Percentiles rank a stretch among this genome's conserved stretches.
These are phyloP conservation scores for Leptoclinus maculatus DNA, from an alignment of 2,797 vertebrate genomes.

Conservation along the genomic window DNA sequence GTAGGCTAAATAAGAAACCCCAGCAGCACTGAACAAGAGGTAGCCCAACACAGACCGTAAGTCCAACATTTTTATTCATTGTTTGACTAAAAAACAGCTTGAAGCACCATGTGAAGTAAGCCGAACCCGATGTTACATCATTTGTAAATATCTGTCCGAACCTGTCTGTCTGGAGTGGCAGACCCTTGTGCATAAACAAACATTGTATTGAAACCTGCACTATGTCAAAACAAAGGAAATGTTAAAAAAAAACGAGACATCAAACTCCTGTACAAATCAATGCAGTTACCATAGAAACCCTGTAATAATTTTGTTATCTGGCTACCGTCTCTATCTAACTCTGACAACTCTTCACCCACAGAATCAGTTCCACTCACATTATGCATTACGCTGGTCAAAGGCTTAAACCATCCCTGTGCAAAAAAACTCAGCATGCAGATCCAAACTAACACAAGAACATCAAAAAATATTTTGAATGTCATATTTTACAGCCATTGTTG, in stretches of 20 bases:
- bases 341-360: neutral
- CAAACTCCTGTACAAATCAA: neutral
- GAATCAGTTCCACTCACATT: conserved; percentile 5
- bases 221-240: neutral
- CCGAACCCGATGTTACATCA: neutral
- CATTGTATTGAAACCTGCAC: neutral
- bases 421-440: neutral
- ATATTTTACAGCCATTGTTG: neutral
- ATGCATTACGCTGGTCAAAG: conserved; percentile 1
- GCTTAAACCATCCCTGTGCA: neutral
- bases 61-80: neutral
- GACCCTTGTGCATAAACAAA: neutral
- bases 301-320: neutral
- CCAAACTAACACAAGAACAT: neutral
- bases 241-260: neutral
- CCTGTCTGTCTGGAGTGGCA: neutral
- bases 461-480: neutral
- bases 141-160: no score
- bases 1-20: neutral
- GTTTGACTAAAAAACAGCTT: neutral
- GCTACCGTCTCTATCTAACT: neutral
- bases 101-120: neutral
- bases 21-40: neutral
- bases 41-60: neutral
- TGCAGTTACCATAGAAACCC: neutral